phyloP scores from a whole-genome alignment of 2,888 invertebrate species.

The Acholoe squamosa region DNA sequence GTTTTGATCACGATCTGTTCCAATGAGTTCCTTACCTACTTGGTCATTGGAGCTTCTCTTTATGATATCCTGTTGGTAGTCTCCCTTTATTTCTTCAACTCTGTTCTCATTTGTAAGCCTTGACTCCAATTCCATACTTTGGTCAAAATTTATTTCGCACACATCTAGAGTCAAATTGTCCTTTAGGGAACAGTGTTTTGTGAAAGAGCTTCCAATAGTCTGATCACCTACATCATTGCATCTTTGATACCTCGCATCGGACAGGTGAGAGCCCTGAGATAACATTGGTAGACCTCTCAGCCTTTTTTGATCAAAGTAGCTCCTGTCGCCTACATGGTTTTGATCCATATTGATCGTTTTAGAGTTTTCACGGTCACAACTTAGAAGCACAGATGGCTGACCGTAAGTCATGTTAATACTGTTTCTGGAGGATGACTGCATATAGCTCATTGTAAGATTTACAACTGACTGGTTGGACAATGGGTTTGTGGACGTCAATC shows the following conservation, averaged over 20 bases:
- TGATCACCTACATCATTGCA: no score
- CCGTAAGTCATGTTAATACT: not conserved
- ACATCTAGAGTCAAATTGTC: not conserved
- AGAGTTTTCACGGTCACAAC: not conserved
- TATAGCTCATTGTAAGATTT: not conserved
- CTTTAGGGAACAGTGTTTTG: not conserved
- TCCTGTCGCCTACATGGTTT: not conserved
- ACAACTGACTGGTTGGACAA: not conserved
- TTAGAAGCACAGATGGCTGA: slow-evolving; percentile 1
- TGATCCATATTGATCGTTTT: not conserved
- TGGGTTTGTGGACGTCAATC: not conserved
- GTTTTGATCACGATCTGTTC: not conserved
- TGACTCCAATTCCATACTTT: not conserved
- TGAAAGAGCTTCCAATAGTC: not conserved
- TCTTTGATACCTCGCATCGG: no score
- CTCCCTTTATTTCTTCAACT: not conserved
- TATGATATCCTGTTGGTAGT: no score
- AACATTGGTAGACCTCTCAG: not conserved
- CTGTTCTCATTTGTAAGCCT: not conserved
- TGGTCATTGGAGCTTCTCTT: no score
- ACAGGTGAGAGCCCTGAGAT: not conserved
- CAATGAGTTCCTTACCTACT: no score
- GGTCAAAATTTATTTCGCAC: not conserved
- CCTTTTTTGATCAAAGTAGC: not conserved
- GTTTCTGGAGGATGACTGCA: not conserved